These are phyloP conservation scores for Hydractinia symbiolongicarpus DNA, from an alignment of 30 jellyfish, hydroid and myxozoan genomes.

Conservation along the genomic window DNA sequence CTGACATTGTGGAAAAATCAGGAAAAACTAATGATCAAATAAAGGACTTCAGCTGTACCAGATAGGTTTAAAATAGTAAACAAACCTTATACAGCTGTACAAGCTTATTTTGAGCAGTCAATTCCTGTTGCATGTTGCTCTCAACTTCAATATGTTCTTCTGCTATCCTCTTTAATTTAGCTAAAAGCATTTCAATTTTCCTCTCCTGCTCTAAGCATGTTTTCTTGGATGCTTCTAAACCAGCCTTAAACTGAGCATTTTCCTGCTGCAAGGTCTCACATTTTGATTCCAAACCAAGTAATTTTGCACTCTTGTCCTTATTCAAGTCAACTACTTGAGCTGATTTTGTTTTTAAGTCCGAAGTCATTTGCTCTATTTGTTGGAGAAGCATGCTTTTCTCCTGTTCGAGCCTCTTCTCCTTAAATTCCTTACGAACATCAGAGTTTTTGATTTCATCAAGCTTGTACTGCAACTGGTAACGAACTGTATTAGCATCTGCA, in stretches of 20 bases:
- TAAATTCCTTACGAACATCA: conserved; percentile 84
- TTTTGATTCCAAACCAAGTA: conserved; percentile 39
- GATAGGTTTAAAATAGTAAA: too few species aligned
- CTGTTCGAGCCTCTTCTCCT: conserved; percentile 84
- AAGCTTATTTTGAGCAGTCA: conserved; percentile 66
- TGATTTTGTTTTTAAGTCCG: conserved; percentile 52
- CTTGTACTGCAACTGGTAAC: conserved; percentile 70
- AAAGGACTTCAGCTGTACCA: too few species aligned
- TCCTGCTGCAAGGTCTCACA: conserved; percentile 34
- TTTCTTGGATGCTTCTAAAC: conserved; percentile 34
- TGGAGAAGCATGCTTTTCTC: conserved; percentile 61
- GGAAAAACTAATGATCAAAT: too few species aligned
- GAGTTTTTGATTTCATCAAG: conserved; percentile 80
- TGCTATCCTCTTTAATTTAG: conserved; percentile 49
- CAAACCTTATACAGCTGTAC: conserved; percentile 76
- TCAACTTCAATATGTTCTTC: conserved; percentile 64
- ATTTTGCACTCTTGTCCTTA: conserved; percentile 51
- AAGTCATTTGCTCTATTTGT: conserved; percentile 49
- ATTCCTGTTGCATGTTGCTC: conserved; percentile 67
- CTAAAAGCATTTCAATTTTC: conserved; percentile 45
- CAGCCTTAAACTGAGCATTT: conserved; percentile 33
- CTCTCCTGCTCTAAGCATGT: conserved; percentile 48
- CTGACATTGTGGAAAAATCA: too few species aligned
- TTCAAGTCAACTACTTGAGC: conserved; percentile 38
- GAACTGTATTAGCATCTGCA: conserved; percentile 54